Base-by-base conservation (phyloP, 1,140 invertebrate genomes). In the Drosophila nigromelanica region DNA sequence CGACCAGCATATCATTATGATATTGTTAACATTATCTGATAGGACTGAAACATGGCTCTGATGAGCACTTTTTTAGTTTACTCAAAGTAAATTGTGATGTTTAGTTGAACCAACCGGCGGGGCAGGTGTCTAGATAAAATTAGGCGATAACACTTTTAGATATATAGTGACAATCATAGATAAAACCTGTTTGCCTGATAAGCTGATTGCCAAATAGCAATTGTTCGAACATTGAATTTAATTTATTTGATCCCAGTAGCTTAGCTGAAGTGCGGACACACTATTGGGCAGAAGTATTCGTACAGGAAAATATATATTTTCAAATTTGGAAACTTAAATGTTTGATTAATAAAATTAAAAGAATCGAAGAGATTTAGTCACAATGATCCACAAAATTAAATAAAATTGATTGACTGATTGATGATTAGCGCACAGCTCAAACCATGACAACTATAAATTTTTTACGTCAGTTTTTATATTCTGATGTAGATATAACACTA, bases 1-100 rank as follows among this genome's bases (percentile, higher is more conserved):
- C 8, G 10, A 10, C 33, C 10, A 35, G 33, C 8, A 40, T 51
- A 11, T 33, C 43, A 6, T 45, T 18, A 92, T 45, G 27, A 27
- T 15, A 21, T 18, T 18, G 14, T 45, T 45, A 5, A 54, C 33
- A 54, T 4, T 6, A 39, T 54, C 50, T 43, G 54, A 56, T 56
- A 33, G 35, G n/a, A 35, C 6, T 10, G 33, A 8, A 35, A 35
- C 33, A 35, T 8, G n/a, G 7, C 11, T 15, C 6, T 14, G 12
- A 24, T 27, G 3, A 15, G n/a, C 0, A 45, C 2, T 45, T 7
- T 45, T 15, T 21, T 45, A 6, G 14, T 45, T 18, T 50, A 30
- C 12, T 4, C 8, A 27, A 48, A 48, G 11, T 27, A 11, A 18
- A 45, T 45, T 18, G 39, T 15, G 3, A 7, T 18, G 42, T 21